These are phyloP conservation scores for Holothuria scabra DNA, from an alignment of 53 echinoderm and acorn worm genomes.

Conservation along the genomic window DNA sequence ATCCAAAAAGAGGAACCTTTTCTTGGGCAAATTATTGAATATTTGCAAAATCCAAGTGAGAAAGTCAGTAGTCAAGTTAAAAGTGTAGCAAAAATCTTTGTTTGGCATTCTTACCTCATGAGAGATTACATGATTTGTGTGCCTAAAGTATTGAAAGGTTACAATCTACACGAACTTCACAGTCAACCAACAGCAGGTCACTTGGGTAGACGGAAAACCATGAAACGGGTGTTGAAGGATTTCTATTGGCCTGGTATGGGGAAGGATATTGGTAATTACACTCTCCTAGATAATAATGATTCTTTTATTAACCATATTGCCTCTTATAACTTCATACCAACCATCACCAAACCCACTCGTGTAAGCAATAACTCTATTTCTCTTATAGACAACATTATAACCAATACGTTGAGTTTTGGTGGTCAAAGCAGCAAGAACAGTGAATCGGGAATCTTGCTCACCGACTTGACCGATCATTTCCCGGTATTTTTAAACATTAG, in stretches of 20 bases:
- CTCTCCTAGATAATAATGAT: too few relatives aligned
- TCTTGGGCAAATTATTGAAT: not conserved
- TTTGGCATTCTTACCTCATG: conserved; percentile 8
- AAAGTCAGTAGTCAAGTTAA: not conserved
- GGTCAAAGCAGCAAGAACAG: too few relatives aligned
- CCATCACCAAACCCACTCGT: too few relatives aligned
- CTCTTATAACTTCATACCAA: too few relatives aligned
- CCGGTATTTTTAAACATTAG: too few relatives aligned
- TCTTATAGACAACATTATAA: too few relatives aligned
- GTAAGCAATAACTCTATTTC: too few relatives aligned
- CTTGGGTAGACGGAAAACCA: conserved; percentile 62
- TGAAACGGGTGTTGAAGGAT: conserved; percentile 42
- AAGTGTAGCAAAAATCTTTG: not conserved
- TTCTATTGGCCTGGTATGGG: conserved; percentile 53
- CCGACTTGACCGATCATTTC: too few relatives aligned
- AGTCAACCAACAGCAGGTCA: conserved; percentile 60
- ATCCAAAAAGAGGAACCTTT: conserved; percentile 9
- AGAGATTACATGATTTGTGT: conserved; percentile 8
- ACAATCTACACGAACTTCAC: conserved; percentile 45
- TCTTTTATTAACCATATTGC: too few relatives aligned
- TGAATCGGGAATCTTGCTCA: too few relatives aligned
- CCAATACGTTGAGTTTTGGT: too few relatives aligned
- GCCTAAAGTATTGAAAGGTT: conserved; percentile 16
- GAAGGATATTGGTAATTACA: conserved; percentile 21
- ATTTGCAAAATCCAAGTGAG: conserved; percentile 17